Base-by-base conservation (phyloP, 2,888 invertebrate species). In the Eupithecia subumbrata region DNA sequence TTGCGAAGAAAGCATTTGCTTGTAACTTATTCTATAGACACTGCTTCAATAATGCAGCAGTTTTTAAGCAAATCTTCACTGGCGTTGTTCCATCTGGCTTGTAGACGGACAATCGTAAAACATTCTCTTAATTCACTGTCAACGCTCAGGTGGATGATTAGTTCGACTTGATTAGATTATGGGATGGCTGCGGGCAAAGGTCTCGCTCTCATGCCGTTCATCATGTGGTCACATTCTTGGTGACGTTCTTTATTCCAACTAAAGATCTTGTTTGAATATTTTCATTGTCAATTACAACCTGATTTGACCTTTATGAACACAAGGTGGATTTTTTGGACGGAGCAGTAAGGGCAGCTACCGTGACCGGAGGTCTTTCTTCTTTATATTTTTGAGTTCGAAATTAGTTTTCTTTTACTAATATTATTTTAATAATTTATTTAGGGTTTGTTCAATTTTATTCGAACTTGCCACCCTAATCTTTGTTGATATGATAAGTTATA, bases 71-170 rank as follows among this genome's bases (percentile, higher is more conserved):
- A 76, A 73, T 78, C 72, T 67, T 84, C 86, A 76, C 84, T 91
- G 91, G 90, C 90, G 80, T 48, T 72, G 75, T 73, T 79, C 80
- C 81, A 82, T 79, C 79, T 79, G 79, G 80, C 79, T 78, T 73
- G 48, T 77, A 68, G 66, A 77, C 69, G 69, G 68, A 79, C 48
- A 68, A 78, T 74, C 79, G 80, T 82, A 81, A 82, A 85, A 81
- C 70, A 83, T 56, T 56, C 81, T 76, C 74, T 78, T 81, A 80
- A 81, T 84, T 77, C 71, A 69, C 72, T 81, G 81, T 84, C 84
- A 80, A 64, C 80, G 70, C 72, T 81, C 81, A 76, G 77, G 80
- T 79, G 80, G 73, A 74, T 79, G 79, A 78, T 80, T 77, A 76
- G 71, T 75, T 74, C 52, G 77, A 78, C 78, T 82, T 87, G 85